A percentile compares a stretch with the other conserved stretches of the same genome.
phyloP scores from a whole-genome alignment of 2,888 invertebrate species.

The Tolmerus cingulatus region DNA sequence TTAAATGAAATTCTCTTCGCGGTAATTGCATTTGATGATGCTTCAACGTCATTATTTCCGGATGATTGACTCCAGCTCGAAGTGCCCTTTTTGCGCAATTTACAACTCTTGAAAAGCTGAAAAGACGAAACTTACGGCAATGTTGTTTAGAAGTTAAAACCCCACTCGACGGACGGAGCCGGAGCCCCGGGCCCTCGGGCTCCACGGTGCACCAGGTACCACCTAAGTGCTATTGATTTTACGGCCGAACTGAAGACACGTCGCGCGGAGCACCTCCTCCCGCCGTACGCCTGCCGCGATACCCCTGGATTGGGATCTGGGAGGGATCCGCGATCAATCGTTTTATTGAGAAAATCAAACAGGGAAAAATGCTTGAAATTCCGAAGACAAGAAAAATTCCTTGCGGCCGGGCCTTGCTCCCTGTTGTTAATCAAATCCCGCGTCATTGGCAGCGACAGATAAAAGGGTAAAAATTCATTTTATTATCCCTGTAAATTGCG shows the following conservation, averaged over 20 bases:
- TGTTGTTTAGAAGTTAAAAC: slow-evolving; percentile 27
- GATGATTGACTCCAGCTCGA: slow-evolving; percentile 2
- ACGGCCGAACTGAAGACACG: not conserved
- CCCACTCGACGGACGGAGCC: not conserved
- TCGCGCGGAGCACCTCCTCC: not conserved
- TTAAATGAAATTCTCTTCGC: not conserved
- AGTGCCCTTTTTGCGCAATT: slow-evolving; percentile 23
- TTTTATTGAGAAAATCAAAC: slow-evolving; percentile 35
- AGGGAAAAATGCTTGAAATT: slow-evolving; percentile 25
- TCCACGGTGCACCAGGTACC: not conserved
- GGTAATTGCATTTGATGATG: slow-evolving; percentile 22
- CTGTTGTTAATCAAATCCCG: slow-evolving; percentile 32
- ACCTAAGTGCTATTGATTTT: slow-evolving; percentile 31
- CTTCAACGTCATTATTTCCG: slow-evolving; percentile 25
- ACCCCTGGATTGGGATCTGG: not conserved
- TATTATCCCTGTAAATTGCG: slow-evolving; percentile 31
- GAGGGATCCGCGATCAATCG: not conserved
- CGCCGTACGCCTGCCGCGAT: not conserved
- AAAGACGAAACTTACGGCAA: slow-evolving; percentile 13
- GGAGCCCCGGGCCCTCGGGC: not conserved
- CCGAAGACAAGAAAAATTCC: slow-evolving; percentile 25
- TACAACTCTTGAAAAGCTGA: slow-evolving; percentile 20
- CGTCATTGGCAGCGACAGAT: slow-evolving; percentile 27
- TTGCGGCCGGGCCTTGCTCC: not conserved
- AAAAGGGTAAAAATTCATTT: slow-evolving; percentile 33